Percentiles rank a stretch among this genome's conserved stretches.
Evolutionary conservation across 2,113 vertebrate species (phyloP).

Genomic region (Strix aluco): DNA sequence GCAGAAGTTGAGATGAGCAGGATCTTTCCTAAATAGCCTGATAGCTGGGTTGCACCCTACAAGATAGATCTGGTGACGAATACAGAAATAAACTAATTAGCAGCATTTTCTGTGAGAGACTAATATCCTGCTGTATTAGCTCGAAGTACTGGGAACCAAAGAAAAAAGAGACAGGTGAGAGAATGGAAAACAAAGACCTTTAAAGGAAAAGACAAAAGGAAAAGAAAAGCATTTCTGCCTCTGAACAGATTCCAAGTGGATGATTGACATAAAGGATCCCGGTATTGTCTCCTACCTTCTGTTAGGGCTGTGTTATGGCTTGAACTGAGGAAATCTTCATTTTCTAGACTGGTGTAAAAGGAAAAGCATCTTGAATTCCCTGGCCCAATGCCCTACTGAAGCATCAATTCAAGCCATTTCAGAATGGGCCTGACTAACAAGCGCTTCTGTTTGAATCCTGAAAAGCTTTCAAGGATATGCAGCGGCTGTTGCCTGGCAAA

Average conservation of each 20-base stretch:
- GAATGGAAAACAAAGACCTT: conserved; percentile 1
- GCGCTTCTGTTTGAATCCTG: background rate
- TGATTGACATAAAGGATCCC: conserved; percentile 20
- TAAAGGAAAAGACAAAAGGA: conserved; percentile 18
- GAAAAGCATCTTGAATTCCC: conserved; percentile 44
- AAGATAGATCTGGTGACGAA: background rate
- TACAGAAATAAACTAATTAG: conserved; percentile 41
- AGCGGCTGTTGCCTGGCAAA: background rate
- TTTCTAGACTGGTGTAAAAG: conserved; percentile 30
- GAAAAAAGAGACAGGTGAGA: conserved; percentile 13
- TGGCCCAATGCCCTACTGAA: conserved; percentile 40
- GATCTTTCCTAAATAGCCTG: background rate
- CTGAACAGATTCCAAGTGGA: conserved; percentile 34
- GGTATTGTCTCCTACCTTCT: conserved; percentile 44
- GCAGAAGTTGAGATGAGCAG: conserved; percentile 12
- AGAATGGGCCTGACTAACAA: conserved; percentile 18
- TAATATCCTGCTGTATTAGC: conserved; percentile 9
- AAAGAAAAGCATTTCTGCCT: background rate
- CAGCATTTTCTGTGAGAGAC: conserved; percentile 10
- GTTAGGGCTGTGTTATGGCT: conserved; percentile 25
- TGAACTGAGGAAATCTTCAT: conserved; percentile 31
- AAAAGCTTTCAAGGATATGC: background rate
- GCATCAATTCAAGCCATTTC: conserved; percentile 15
- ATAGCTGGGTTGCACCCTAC: background rate
- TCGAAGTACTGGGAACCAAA: background rate